These are phyloP conservation scores for Hippocampus comes DNA, from an alignment of 2,113 vertebrate species.

Conservation along the genomic window DNA sequence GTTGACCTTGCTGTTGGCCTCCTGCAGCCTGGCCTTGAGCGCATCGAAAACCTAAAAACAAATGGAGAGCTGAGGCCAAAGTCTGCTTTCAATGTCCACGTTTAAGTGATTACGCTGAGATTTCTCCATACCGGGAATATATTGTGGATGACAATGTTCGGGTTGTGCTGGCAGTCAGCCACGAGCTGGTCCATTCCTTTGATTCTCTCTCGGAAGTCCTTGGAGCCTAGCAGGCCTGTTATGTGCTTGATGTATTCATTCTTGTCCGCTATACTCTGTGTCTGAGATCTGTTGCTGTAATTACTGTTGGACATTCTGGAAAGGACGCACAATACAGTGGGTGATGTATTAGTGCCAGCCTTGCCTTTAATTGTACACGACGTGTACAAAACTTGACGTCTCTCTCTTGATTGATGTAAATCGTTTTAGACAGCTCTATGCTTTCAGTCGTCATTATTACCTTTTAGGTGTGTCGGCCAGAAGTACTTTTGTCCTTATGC, in stretches of 20 bases:
- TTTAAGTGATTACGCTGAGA: background rate
- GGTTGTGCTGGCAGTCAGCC: slow-evolving; percentile 78
- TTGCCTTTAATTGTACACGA: background rate
- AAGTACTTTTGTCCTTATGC: background rate
- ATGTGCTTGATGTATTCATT: slow-evolving; percentile 80
- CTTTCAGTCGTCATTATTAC: background rate
- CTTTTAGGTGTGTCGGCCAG: background rate
- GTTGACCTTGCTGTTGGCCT: slow-evolving; percentile 94
- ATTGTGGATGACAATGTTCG: slow-evolving; percentile 77
- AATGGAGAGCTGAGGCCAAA: background rate
- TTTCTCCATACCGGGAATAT: slow-evolving; percentile 79
- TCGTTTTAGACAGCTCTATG: background rate
- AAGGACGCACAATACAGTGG: slow-evolving; percentile 5
- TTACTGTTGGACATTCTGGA: slow-evolving; percentile 73
- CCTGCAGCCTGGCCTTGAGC: slow-evolving; percentile 85
- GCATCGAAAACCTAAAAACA: slow-evolving; percentile 84
- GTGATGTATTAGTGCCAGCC: background rate
- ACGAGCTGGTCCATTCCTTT: slow-evolving; percentile 83
- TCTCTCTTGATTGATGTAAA: background rate
- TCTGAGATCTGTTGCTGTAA: slow-evolving; percentile 62
- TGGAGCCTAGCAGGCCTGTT: slow-evolving; percentile 74
- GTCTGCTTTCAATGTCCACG: background rate
- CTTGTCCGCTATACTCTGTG: slow-evolving; percentile 77
- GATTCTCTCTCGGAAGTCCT: slow-evolving; percentile 87
- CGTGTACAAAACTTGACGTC: background rate